A percentile compares a stretch with the other conserved stretches of the same genome.
These are phyloP conservation scores for Plebejus anna DNA, from an alignment of 2,888 invertebrate genomes.

Conservation along the genomic window DNA sequence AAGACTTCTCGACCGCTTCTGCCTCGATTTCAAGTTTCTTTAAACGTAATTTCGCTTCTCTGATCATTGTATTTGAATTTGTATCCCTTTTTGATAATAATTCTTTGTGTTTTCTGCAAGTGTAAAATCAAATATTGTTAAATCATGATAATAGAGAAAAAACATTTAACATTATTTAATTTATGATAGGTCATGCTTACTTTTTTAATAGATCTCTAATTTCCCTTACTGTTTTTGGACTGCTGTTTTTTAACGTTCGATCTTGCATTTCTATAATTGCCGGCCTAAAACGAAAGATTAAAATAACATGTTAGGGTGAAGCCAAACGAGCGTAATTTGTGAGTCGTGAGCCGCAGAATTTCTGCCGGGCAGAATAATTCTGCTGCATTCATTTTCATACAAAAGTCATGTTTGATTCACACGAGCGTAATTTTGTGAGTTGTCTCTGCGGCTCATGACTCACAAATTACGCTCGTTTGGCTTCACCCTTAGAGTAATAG, in stretches of 20 bases:
- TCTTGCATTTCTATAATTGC: neutral
- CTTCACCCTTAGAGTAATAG: too few species aligned
- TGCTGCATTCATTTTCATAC: too few species aligned
- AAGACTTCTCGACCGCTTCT: slow-evolving; percentile 78
- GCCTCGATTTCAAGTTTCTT: slow-evolving; percentile 80
- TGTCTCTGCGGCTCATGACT: too few species aligned
- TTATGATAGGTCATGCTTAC: neutral
- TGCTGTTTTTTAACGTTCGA: neutral
- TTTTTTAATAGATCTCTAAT: neutral
- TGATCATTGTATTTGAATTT: slow-evolving; percentile 71
- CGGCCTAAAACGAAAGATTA: neutral
- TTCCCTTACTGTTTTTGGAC: neutral
- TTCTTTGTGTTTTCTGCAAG: slow-evolving; percentile 43
- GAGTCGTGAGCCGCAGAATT: too few species aligned
- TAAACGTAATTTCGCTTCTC: slow-evolving; percentile 74
- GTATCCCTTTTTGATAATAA: slow-evolving; percentile 43
- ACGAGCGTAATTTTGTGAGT: too few species aligned
- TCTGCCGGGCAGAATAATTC: too few species aligned
- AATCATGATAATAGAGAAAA: neutral
- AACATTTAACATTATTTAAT: neutral
- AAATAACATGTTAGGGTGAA: neutral
- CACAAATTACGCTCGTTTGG: too few species aligned
- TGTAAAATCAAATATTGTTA: neutral
- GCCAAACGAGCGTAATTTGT: too few species aligned
- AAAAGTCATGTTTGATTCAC: too few species aligned